These are phyloP conservation scores for Scleropages formosus DNA, from an alignment of 2,797 vertebrate species.

Conservation along the genomic window DNA sequence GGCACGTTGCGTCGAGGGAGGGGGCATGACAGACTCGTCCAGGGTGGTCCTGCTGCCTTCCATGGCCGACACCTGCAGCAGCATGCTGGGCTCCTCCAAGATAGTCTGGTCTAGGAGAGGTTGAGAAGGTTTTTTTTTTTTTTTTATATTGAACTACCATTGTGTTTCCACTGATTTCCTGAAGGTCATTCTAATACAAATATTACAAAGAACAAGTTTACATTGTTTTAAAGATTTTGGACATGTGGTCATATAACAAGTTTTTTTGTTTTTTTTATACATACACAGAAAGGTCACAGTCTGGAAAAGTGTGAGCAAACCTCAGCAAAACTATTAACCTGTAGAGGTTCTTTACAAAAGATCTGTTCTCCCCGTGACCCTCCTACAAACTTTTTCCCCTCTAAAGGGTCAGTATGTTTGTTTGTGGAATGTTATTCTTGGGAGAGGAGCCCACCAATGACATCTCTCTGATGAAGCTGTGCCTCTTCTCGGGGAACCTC, in stretches of 20 bases:
- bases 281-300: too few relatives aligned
- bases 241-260: too few relatives aligned
- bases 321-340: too few relatives aligned
- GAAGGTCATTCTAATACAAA: background rate
- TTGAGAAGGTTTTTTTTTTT: background rate
- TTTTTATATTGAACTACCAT: too few relatives aligned
- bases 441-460: constrained; percentile 76
- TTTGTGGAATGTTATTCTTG: background rate
- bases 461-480: constrained; percentile 77
- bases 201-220: background rate
- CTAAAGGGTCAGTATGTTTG: too few relatives aligned
- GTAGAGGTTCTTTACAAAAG: too few relatives aligned
- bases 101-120: constrained; percentile 85
- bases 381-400: too few relatives aligned
- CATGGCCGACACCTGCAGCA: constrained; percentile 88
- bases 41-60: constrained; percentile 90
- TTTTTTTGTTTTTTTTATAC: too few relatives aligned
- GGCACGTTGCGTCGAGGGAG: constrained; percentile 84
- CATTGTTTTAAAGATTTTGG: too few relatives aligned
- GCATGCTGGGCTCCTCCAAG: constrained; percentile 89
- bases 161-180: background rate
- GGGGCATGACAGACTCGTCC: constrained; percentile 92
- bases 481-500: constrained; percentile 92
- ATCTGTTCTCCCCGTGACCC: too few relatives aligned
- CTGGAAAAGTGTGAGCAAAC: too few relatives aligned